Evolutionary conservation across 30 jellyfish, hydroid and myxozoan genomes (phyloP).

Genomic region (Hydractinia echinata): DNA sequence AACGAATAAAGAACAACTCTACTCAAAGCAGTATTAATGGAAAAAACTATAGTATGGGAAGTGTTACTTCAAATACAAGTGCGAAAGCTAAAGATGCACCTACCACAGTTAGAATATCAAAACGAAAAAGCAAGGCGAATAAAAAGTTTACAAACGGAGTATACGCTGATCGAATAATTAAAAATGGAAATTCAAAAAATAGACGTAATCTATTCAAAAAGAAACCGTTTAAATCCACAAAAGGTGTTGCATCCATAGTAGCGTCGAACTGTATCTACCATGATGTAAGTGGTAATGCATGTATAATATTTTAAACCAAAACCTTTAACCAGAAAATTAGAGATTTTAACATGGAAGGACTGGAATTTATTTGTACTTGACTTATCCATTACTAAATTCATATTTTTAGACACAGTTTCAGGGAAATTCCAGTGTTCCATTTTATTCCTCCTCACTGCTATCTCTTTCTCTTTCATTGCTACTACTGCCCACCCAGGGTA

Average conservation of each 20-base stretch:
- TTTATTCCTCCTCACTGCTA: no score
- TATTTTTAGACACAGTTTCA: no score
- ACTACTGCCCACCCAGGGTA: no score
- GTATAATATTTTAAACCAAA: no score
- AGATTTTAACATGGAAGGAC: no score
- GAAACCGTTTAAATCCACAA: slow-evolving; percentile 59
- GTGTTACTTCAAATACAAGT: not conserved
- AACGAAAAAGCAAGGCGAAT: slow-evolving; percentile 28
- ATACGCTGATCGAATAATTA: slow-evolving; percentile 32
- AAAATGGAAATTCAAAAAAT: slow-evolving; percentile 39
- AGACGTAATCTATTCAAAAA: slow-evolving; percentile 46
- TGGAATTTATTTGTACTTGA: no score
- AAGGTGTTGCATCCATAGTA: slow-evolving; percentile 51
- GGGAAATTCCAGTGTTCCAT: no score
- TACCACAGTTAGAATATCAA: slow-evolving; percentile 25
- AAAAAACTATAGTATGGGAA: not conserved
- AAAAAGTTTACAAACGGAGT: slow-evolving; percentile 50
- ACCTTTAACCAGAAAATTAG: no score
- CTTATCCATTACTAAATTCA: no score
- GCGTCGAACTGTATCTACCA: slow-evolving; percentile 54
- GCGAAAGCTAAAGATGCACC: slow-evolving; percentile 5
- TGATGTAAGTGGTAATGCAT: slow-evolving; percentile 38
- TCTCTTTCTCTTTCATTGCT: no score
- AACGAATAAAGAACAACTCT: slow-evolving; percentile 46
- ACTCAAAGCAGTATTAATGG: slow-evolving; percentile 18